Evolutionary conservation across 2,113 vertebrate genomes (phyloP), one percentile per base, ranked within the genome.

Genomic region (Xiphophorus couchianus): DNA sequence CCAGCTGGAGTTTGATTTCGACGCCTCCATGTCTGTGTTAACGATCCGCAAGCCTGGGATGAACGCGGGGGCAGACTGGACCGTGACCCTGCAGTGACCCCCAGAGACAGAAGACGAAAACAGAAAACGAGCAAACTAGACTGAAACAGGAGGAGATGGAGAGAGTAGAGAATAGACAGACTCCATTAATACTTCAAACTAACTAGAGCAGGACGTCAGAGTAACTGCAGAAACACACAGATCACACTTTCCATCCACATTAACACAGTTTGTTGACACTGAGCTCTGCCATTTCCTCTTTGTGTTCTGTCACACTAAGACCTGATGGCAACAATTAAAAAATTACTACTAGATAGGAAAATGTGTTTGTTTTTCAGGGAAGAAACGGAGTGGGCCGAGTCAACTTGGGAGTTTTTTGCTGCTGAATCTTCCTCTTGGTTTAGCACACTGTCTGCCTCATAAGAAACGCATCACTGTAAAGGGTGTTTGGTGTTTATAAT

Each of bases 11-110:
- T 97, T 97, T 76, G 95, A 96, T 3, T 96, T 97, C 42, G 92
- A 96, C 9, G 79, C 95, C 0, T 92, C 94, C 39, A 93, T 93
- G 33, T 96, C 95, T 0, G 94, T 97, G 66, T 76, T 97, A 84
- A 94, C 94, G 2, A 75, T 98, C 22, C 96, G 96, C 35, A 97
- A 97, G 84, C 97, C 96, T 1, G 93, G 94, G 0, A 91, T 97
- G 86, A 97, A 90, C 0, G 93, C 95, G 25, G 95, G 94, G 3
- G 88, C 88, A 0, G 94, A 97, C 84, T 97, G 96, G 96, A 96
- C 79, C 14, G 88, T 98, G 62, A 82, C 78, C 1, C 79, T 98
- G 61, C 93, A 94, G 93, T 98, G 95, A 93, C 91, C 13, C 14
- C 48, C 8, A 12, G 74, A 63, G 76, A 80, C 14, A 0, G 35